phyloP scores from a whole-genome alignment of 2,113 vertebrate genomes.

The Apodemus speciosus region DNA sequence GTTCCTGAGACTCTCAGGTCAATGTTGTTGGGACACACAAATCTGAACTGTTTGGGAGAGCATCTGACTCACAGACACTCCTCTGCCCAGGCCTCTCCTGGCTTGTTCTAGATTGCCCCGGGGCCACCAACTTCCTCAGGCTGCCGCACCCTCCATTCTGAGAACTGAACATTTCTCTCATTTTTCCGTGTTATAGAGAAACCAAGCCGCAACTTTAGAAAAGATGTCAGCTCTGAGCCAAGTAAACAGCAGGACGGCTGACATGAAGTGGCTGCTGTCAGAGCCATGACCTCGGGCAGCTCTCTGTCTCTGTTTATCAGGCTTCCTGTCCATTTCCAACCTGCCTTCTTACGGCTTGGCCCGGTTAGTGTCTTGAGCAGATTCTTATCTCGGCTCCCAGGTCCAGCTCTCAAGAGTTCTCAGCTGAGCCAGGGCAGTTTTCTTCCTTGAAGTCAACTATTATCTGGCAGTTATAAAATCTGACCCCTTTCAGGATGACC shows the following conservation, averaged over 20 bases:
- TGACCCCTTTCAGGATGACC: neutral
- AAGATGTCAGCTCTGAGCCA: neutral
- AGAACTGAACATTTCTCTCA: neutral
- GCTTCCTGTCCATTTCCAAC: neutral
- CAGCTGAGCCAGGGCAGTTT: neutral
- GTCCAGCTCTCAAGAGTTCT: neutral
- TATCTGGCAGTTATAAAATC: neutral
- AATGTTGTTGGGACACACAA: neutral
- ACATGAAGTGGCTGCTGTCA: neutral
- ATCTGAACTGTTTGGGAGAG: neutral
- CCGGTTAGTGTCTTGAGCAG: neutral
- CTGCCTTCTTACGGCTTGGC: neutral
- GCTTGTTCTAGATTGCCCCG: neutral
- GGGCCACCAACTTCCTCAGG: neutral
- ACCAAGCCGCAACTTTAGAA: neutral
- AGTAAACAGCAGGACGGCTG: neutral
- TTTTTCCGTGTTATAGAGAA: neutral
- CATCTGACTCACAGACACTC: neutral
- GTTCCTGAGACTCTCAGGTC: neutral
- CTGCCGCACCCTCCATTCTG: neutral
- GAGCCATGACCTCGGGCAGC: neutral
- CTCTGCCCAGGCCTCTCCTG: neutral
- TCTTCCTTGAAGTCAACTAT: neutral
- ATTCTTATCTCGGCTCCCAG: neutral
- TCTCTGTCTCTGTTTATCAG: neutral